Base-by-base conservation (phyloP, 2,113 vertebrate species). In the Orcinus orca region DNA sequence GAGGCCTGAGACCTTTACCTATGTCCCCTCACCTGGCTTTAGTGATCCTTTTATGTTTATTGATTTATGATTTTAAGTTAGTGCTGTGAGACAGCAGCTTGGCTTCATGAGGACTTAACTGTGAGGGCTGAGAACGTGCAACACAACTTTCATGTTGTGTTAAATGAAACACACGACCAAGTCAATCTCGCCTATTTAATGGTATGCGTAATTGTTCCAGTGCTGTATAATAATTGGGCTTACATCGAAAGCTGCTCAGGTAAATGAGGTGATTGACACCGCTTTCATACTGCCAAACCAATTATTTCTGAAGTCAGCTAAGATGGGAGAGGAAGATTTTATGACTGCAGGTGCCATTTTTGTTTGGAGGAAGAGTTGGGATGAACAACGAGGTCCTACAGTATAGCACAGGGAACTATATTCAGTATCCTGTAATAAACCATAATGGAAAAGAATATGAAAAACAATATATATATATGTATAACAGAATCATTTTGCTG, bases 41-140 rank as follows among this genome's bases (percentile, higher is more conserved):
- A 26, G 6, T 18, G 23, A 26, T 81, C 29, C 33, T 88, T 88
- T 86, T 47, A 38, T 55, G 38, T 71, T 62, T 33, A 44, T 88
- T 80, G 79, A 95, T 41, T 88, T 96, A 63, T 85, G 50, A 83
- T 91, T 74, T 85, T 85, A 65, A 71, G 71, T 93, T 86, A 74
- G 26, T 55, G 13, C 18, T 33, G 3, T 17, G 73, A 65, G 33
- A 73, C 23, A 29, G 15, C 13, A 91, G 20, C 47, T 41, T 88
- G 81, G 63, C 70, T 67, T 81, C 67, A 0, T n/a, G 44, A 88
- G 36, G 25, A 26, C 62, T 17, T 82, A 73, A 71, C 62, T 55
- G 8, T 7, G 53, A 81, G 12, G 62, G 36, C 55, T n/a, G 38
- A 60, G 62, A 36, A 65, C 1, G 14, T 70, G 60, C 20, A 70